phyloP scores from a whole-genome alignment of 2,113 vertebrate species.

The Melanotaenia duboulayi region DNA sequence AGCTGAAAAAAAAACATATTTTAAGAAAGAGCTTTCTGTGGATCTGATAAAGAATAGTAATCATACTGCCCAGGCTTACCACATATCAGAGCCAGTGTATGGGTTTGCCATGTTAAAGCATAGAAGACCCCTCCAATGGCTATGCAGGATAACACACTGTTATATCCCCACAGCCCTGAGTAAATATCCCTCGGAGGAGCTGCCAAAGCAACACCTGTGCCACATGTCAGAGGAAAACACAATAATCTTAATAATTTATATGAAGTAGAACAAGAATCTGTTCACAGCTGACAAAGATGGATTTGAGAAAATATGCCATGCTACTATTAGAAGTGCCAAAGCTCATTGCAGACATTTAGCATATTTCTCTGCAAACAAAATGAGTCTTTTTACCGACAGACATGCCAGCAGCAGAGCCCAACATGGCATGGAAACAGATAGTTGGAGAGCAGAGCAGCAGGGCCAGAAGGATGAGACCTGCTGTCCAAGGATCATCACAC shows the following conservation, averaged over 20 bases:
- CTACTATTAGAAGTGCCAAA: slow-evolving; percentile 18
- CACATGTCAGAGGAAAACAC: slow-evolving; percentile 9
- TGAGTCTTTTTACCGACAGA: slow-evolving; percentile 78
- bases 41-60: not conserved
- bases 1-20: slow-evolving; percentile 68
- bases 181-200: slow-evolving; percentile 82
- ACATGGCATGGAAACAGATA: slow-evolving; percentile 81
- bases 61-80: slow-evolving; percentile 73
- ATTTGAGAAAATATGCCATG: slow-evolving; percentile 2
- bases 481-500: slow-evolving; percentile 87
- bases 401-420: slow-evolving; percentile 84
- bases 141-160: slow-evolving; percentile 83
- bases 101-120: slow-evolving; percentile 87
- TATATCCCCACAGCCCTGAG: slow-evolving; percentile 85
- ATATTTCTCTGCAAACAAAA: slow-evolving; percentile 38
- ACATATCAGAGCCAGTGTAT: slow-evolving; percentile 82
- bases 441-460: slow-evolving; percentile 86
- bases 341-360: slow-evolving; percentile 21
- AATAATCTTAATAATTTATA: not conserved
- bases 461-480: slow-evolving; percentile 84
- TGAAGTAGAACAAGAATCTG: not conserved
- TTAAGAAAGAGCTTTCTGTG: not conserved
- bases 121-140: slow-evolving; percentile 87
- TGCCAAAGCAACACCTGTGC: slow-evolving; percentile 83
- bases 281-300: no score